These are phyloP conservation scores for Panzeria rudis DNA, from an alignment of 2,888 invertebrate genomes.

Conservation along the genomic window DNA sequence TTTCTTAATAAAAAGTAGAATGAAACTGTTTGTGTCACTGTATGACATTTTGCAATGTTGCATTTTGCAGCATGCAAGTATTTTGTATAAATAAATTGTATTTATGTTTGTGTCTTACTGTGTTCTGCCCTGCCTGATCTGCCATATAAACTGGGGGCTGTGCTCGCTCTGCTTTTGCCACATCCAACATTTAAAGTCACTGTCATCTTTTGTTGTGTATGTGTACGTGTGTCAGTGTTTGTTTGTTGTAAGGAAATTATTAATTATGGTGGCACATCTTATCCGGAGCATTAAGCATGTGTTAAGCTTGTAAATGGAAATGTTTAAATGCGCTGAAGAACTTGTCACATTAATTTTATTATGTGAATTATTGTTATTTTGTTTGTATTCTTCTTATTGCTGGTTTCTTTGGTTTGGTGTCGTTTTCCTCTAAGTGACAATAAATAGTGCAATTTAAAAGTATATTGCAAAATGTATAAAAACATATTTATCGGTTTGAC, in stretches of 20 bases:
- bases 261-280: conserved; percentile 75
- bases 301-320: conserved; percentile 75
- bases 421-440: conserved; percentile 21
- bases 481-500: conserved; percentile 34
- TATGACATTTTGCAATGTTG: conserved; percentile 69
- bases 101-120: conserved; percentile 61
- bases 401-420: conserved; percentile 8
- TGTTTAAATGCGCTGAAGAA: conserved; percentile 75
- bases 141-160: conserved; percentile 32
- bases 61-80: conserved; percentile 63
- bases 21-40: conserved; percentile 64
- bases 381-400: conserved; percentile 24
- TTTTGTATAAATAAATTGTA: conserved; percentile 65
- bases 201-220: conserved; percentile 18
- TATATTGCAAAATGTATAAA: conserved; percentile 9
- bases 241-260: conserved; percentile 73
- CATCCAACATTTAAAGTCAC: conserved; percentile 32
- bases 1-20: conserved; percentile 20
- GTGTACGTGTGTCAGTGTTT: neutral
- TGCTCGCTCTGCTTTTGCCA: conserved; percentile 42
- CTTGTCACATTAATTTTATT: conserved; percentile 76
- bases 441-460: conserved; percentile 38
- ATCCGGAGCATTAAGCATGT: conserved; percentile 73
- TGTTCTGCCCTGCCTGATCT: conserved; percentile 20
- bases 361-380: conserved; percentile 72